Conservation (phyloP, 2,888 invertebrate species). For the Dicyrtoma fusca region DNA sequence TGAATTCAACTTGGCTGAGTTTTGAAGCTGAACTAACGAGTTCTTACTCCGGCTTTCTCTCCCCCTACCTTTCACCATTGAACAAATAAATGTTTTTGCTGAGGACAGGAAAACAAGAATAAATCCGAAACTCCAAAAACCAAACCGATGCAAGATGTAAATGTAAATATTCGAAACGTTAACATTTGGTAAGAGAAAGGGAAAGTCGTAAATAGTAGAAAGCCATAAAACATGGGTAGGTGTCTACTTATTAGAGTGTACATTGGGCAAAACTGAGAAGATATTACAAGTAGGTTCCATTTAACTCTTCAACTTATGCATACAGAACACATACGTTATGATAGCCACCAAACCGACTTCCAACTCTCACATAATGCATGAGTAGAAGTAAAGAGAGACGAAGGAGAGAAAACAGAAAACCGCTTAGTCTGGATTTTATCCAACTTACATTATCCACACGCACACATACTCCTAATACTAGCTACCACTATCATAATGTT, state of each 20-base stretch:
- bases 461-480: too few relatives aligned
- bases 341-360: neutral
- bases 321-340: slow-evolving; percentile 1
- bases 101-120: too few relatives aligned
- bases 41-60: too few relatives aligned
- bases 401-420: slow-evolving; percentile 18
- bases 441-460: slow-evolving; percentile 6
- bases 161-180: too few relatives aligned
- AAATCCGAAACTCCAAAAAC: too few relatives aligned
- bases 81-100: too few relatives aligned
- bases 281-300: neutral
- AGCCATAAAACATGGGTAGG: slow-evolving; percentile 26
- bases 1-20: neutral
- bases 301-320: neutral
- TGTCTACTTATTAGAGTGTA: slow-evolving; percentile 28
- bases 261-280: neutral
- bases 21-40: too few relatives aligned
- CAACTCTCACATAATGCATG: neutral
- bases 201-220: slow-evolving; percentile 24
- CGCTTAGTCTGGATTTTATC: slow-evolving; percentile 30
- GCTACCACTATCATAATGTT: too few relatives aligned
- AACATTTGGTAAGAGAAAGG: neutral
- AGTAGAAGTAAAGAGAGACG: neutral
- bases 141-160: too few relatives aligned
- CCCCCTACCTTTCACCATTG: too few relatives aligned